Percentiles rank a stretch among this genome's conserved stretches.
These are phyloP conservation scores for Umimayanthus chanpuru DNA, from an alignment of 92 coral and sea anemone genomes.

Conservation along the genomic window DNA sequence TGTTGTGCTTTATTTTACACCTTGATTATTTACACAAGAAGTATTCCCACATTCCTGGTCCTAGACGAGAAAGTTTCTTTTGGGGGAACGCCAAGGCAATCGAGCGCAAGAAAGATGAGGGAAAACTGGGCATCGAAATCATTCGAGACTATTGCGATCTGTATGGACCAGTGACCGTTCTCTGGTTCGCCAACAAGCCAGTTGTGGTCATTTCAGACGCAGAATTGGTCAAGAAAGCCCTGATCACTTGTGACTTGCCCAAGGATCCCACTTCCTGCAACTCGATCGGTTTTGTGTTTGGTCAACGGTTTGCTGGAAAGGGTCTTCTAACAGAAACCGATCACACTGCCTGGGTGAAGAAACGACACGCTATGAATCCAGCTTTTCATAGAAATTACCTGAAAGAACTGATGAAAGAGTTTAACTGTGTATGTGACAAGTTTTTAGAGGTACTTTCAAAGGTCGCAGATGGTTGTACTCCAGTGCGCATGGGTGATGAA, in stretches of 20 bases:
- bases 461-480: constrained; percentile 73
- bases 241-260: constrained; percentile 61
- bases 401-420: constrained; percentile 62
- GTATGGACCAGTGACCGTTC: constrained; percentile 70
- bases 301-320: constrained; percentile 70
- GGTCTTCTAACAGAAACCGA: constrained; percentile 61
- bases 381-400: constrained; percentile 64
- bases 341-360: constrained; percentile 49
- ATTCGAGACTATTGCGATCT: constrained; percentile 47
- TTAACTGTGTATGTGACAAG: constrained; percentile 67
- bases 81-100: constrained; percentile 61
- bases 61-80: constrained; percentile 66
- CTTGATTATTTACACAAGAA: constrained; percentile 57
- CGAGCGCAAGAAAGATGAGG: constrained; percentile 38
- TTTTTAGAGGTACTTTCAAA: constrained; percentile 58
- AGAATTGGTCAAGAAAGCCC: constrained; percentile 55
- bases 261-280: constrained; percentile 53
- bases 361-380: constrained; percentile 50
- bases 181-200: constrained; percentile 77
- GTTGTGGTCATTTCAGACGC: constrained; percentile 64
- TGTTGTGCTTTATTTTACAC: constrained; percentile 58
- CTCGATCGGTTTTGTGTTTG: constrained; percentile 56
- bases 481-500: constrained; percentile 67
- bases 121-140: constrained; percentile 33
- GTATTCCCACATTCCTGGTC: constrained; percentile 70